Base-by-base conservation (phyloP, 1,140 invertebrate genomes). In the Panagrolaimus sp. region DNA sequence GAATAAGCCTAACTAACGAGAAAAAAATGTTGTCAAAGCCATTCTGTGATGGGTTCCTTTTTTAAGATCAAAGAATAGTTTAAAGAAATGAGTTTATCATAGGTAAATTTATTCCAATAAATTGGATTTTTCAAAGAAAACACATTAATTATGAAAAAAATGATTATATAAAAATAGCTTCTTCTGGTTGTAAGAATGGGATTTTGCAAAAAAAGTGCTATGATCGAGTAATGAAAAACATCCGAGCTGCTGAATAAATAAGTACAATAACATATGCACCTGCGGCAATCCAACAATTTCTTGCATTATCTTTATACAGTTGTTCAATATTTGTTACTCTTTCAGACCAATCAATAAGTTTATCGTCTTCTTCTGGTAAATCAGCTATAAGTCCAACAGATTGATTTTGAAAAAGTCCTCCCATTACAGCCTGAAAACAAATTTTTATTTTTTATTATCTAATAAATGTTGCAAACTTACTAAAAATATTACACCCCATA, bases 301-400 rank as follows among this genome's bases (percentile, higher is more conserved):
- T 63, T 51, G 73, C 77, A 45, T 74, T 78, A 16, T 72, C 72
- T 61, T 53, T 51, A 72, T 77, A 78, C 5, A 70, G 65, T 23
- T 71, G 68, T 25, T 78, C 13, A 63, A 74, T 74, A 13, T 66
- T 51, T n/a, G 65, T 51, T 16, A 38, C 31, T 9, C 66, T 47
- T 46, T 75, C 16, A 14, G 20, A 44, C 75, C 74, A 74, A n/a
- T n/a, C n/a, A 63, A 61, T 20, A 43, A 11, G 23, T 61, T 48
- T 64, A 16, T 31, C 14, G 43, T 25, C 14, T 68, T 43, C 20
- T 16, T 20, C 14, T 11, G 78, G 77, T 27, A 78, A 68, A 71
- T 78, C 77, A 23, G 77, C 77, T 1, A 78, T 45, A 20, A 78
- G 65, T 25, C 77, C 77, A 25, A 78, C 75, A 5, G 77, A 78